Evolutionary conservation across 2,888 invertebrate genomes (phyloP).

Genomic region (Heliconius hortense): DNA sequence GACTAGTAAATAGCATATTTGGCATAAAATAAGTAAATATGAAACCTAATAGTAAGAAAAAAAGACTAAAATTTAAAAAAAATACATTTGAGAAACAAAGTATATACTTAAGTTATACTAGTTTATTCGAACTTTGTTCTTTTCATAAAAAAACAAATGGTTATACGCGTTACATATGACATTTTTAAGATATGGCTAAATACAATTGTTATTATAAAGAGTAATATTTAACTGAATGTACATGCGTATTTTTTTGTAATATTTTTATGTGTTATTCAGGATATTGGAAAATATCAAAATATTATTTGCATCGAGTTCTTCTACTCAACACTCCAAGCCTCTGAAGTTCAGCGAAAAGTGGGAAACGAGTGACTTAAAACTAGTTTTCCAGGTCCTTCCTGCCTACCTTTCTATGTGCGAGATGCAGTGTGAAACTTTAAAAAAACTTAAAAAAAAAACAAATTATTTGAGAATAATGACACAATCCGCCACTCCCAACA

Average conservation of each 20-base stretch:
- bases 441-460: too few species aligned
- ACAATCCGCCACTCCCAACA: too few species aligned
- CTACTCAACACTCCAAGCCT: too few species aligned
- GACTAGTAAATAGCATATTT: slow-evolving; percentile 6
- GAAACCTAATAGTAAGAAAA: not conserved
- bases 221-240: not conserved
- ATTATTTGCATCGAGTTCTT: too few species aligned
- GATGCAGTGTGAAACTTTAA: too few species aligned
- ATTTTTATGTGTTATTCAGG: too few species aligned
- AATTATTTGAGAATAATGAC: too few species aligned
- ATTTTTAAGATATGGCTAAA: not conserved
- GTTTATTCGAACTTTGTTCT: not conserved
- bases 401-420: too few species aligned
- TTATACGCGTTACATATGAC: not conserved
- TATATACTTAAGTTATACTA: not conserved
- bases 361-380: too few species aligned
- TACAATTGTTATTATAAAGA: not conserved
- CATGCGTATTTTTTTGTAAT: not conserved
- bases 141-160: not conserved
- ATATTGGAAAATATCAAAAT: too few species aligned
- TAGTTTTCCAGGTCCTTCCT: too few species aligned
- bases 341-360: too few species aligned
- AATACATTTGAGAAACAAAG: not conserved
- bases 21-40: slow-evolving; percentile 7
- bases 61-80: not conserved